Evolutionary conservation across 2,113 vertebrate genomes (phyloP), one percentile per base, ranked within the genome.

Genomic region (Eurypyga helias): DNA sequence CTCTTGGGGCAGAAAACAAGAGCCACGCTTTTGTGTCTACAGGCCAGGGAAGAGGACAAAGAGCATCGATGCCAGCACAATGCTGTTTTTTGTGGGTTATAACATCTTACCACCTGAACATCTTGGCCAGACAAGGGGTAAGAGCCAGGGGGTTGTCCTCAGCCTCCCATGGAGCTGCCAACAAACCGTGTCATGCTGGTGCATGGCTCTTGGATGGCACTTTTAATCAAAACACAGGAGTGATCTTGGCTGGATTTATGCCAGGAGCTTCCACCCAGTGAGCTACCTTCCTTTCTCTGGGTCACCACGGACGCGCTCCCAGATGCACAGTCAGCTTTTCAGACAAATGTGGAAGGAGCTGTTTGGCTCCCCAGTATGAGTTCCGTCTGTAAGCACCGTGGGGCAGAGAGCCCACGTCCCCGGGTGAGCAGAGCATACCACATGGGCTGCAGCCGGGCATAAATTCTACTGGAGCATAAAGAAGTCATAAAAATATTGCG

Each of bases 381-480:
- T 17, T 80, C 82, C 49, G 11, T 10, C 81, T 58, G 48, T 6
- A 89, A 71, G 70, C 25, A 33, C 1, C 3, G 46, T 21, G 83
- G 71, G 71, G 90, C 92, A 88, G 54, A 61, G 46, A 58, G 21
- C 9, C 38, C 58, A 71, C 29, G 48, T 85, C 69, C 49, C 61
- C 5, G 24, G 73, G 84, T n/a, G 55, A 79, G 45, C 18, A 7
- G 60, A 46, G 26, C 0, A 0, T 23, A 71, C 23, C 65, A 55
- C 0, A 0, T 7, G 33, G 9, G 38, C 89, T 75, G 71, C 91
- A 95, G 26, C 54, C 55, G 80, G 33, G 58, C 83, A 80, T 29
- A 48, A 88, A 72, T 60, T 72, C 85, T 43, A 73, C 82, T 29
- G 15, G n/a, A 87, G 84, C 87, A 85, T 57, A 93, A 93, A 2